Conservation (phyloP, 2,113 vertebrate species). For the Terrapene triunguis region DNA sequence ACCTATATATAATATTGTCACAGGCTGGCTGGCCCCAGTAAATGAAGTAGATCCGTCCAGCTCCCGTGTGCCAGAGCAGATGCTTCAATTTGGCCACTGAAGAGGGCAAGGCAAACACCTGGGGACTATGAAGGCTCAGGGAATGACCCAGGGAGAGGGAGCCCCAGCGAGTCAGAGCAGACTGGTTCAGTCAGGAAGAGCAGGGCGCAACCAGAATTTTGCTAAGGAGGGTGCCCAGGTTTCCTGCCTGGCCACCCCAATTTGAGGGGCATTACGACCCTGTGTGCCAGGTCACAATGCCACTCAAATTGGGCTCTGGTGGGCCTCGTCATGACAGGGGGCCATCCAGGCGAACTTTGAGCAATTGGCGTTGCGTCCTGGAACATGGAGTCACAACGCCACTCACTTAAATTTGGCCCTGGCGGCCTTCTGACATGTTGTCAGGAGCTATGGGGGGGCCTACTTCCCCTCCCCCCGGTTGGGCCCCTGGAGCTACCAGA, state of each 20-base stretch:
- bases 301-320: neutral
- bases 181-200: neutral
- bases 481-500: neutral
- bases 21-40: neutral
- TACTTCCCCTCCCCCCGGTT: neutral
- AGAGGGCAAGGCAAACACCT: neutral
- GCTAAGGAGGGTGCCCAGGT: neutral
- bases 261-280: neutral
- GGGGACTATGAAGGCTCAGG: neutral
- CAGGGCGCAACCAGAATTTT: neutral
- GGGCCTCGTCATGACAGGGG: neutral
- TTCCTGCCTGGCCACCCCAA: neutral
- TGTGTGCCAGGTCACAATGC: neutral
- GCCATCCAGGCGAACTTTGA: neutral
- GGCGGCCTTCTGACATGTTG: neutral
- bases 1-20: neutral
- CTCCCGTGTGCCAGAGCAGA: neutral
- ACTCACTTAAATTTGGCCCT: neutral
- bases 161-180: neutral
- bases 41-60: neutral
- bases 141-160: neutral
- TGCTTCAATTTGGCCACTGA: neutral
- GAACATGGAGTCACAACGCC: neutral
- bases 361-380: neutral
- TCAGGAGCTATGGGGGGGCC: neutral